phyloP scores from a whole-genome alignment of 2,888 invertebrate genomes.

The Mythimna lalbum region DNA sequence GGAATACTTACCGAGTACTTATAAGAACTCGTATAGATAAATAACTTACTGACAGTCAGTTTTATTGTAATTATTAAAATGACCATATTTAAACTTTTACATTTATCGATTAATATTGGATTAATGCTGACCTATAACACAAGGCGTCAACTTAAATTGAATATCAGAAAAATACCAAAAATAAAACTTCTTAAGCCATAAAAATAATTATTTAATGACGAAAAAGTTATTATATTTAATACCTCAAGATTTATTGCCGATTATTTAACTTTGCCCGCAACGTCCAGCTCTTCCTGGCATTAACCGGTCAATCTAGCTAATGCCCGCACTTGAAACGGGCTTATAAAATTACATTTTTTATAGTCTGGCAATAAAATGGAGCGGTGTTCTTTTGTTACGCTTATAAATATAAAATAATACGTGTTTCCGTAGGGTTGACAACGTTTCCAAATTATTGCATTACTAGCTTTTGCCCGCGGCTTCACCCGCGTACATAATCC shows the following conservation, averaged over 20 bases:
- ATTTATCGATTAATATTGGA: neutral
- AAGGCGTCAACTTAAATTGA: constrained; percentile 11
- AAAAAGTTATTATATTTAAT: constrained; percentile 42
- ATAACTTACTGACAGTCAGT: too few relatives aligned
- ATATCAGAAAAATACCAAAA: constrained; percentile 8
- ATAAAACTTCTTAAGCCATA: constrained; percentile 17
- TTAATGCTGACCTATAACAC: constrained; percentile 1
- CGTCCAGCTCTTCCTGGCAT: constrained; percentile 44
- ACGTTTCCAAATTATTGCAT: neutral
- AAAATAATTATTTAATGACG: constrained; percentile 50
- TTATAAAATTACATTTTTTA: constrained; percentile 62
- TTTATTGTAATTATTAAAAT: neutral
- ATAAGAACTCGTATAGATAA: too few relatives aligned
- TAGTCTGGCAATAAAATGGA: constrained; percentile 58
- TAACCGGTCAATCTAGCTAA: constrained; percentile 58
- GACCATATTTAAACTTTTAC: neutral
- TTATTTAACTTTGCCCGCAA: constrained; percentile 50
- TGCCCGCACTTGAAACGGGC: constrained; percentile 38
- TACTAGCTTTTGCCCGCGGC: too few relatives aligned
- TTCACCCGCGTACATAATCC: too few relatives aligned
- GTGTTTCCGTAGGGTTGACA: constrained; percentile 41
- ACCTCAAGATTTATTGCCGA: constrained; percentile 36
- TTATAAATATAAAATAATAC: constrained; percentile 60
- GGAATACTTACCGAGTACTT: too few relatives aligned
- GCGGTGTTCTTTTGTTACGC: constrained; percentile 60